Conservation (phyloP, 92 coral and sea anemone genomes). For the Parazoanthus darwini region DNA sequence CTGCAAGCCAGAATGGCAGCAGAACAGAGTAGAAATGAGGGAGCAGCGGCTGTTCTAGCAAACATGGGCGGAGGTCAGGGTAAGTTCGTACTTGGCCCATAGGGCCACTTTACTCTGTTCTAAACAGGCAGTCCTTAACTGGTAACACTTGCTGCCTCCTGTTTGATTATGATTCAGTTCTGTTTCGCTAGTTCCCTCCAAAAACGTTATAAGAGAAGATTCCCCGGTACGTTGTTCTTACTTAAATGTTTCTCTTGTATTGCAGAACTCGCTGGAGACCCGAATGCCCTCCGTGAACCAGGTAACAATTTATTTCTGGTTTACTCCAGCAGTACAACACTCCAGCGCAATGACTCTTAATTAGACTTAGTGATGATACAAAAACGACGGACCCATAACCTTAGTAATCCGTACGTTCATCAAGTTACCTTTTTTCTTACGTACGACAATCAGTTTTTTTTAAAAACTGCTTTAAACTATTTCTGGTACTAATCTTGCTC, state of each 20-base stretch:
- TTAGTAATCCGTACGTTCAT: too few species aligned
- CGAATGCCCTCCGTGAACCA: conserved; percentile 80
- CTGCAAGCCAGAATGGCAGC: conserved; percentile 95
- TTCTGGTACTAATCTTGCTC: background rate
- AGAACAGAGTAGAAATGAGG: conserved; percentile 88
- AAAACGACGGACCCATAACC: too few species aligned
- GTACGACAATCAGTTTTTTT: background rate
- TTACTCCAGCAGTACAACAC: too few species aligned
- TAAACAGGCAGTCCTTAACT: too few species aligned
- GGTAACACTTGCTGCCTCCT: too few species aligned
- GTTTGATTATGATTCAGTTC: too few species aligned
- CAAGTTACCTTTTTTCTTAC: background rate
- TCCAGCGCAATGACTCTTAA: too few species aligned
- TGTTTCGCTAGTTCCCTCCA: background rate
- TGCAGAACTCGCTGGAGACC: conserved; percentile 86
- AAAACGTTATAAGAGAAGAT: background rate
- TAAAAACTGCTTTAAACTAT: background rate
- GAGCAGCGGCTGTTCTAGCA: conserved; percentile 68
- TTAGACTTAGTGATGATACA: too few species aligned
- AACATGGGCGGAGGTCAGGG: conserved; percentile 75
- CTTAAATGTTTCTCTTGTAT: background rate
- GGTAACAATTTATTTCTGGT: conserved; percentile 52
- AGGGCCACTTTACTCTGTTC: too few species aligned
- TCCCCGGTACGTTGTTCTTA: background rate
- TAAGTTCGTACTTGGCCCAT: conserved; percentile 9